These are phyloP conservation scores for Tychaedon coryphoeus DNA, from an alignment of 2,113 vertebrate species.

Conservation along the genomic window DNA sequence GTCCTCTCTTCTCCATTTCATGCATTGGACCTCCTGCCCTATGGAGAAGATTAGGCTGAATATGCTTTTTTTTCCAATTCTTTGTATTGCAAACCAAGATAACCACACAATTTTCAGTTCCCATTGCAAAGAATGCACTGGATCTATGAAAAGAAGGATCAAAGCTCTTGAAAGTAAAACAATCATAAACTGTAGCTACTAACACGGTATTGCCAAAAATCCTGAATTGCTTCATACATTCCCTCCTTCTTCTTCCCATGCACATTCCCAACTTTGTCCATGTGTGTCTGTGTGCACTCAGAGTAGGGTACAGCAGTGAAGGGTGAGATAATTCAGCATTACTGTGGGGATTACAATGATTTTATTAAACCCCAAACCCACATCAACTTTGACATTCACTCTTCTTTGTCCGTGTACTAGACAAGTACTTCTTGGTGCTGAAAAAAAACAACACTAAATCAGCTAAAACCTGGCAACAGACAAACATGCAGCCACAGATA, in stretches of 20 bases:
- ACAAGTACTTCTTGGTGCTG: neutral
- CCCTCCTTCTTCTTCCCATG: neutral
- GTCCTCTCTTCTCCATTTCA: neutral
- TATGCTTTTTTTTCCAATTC: neutral
- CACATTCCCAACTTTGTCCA: rapidly evolving
- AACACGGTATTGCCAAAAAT: neutral
- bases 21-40: neutral
- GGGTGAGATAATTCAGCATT: neutral
- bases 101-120: neutral
- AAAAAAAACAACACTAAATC: neutral
- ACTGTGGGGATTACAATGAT: neutral
- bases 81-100: neutral
- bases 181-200: neutral
- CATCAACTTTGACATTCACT: neutral
- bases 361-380: neutral
- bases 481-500: neutral
- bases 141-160: neutral
- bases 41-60: neutral
- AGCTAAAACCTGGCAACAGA: neutral
- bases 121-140: neutral
- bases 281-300: neutral
- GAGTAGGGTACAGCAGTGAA: neutral
- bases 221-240: neutral
- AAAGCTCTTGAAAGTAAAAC: neutral
- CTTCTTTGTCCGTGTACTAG: neutral